Base-by-base conservation (phyloP, 2,113 vertebrate species). In the Micromys minutus region DNA sequence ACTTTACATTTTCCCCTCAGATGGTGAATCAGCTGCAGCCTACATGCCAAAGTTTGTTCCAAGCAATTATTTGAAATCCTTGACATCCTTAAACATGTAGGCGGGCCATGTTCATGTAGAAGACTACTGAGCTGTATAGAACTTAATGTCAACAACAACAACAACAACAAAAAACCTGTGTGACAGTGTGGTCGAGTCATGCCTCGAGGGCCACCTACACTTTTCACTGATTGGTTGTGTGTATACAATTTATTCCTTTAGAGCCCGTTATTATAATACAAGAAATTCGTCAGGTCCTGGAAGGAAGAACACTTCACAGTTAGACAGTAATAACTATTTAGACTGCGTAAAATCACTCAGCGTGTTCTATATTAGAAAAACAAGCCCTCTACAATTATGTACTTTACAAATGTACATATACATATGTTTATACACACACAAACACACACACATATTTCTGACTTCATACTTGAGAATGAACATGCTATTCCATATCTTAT, bases 271-370 rank as follows among this genome's bases (percentile, higher is more conserved):
- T 97, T 98, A 98, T 97, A 98, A 97, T 87, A 96, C 95, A 87
- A 97, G 98, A 97, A 98, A 98, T 97, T 96, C 96, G 95, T 97
- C 97, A 95, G 96, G 97, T 92, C 84, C 75, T 95, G 45, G 92
- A 98, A 97, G 96, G 97, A 98, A 97, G 98, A 98, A 97, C 96
- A 96, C 93, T 96, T 98, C 97, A 96, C 98, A 98, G 98, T 97
- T 95, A 97, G 96, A 97, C 90, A 94, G 89, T 98, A 98, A 98
- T 98, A 96, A 98, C 97, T 98, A 96, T 98, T 98, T 98, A 98
- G 97, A 97, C 97, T 96, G 97, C 97, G 98, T 98, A 97, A 98
- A 98, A 93, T 96, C 97, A 97, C 96, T 97, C 97, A 95, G 97
- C 93, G 97, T 97, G 83, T 95, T 98, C 97, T 97, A 85, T 95